Conservation (phyloP, 1,140 invertebrate species). For the Cephus cinctus region DNA sequence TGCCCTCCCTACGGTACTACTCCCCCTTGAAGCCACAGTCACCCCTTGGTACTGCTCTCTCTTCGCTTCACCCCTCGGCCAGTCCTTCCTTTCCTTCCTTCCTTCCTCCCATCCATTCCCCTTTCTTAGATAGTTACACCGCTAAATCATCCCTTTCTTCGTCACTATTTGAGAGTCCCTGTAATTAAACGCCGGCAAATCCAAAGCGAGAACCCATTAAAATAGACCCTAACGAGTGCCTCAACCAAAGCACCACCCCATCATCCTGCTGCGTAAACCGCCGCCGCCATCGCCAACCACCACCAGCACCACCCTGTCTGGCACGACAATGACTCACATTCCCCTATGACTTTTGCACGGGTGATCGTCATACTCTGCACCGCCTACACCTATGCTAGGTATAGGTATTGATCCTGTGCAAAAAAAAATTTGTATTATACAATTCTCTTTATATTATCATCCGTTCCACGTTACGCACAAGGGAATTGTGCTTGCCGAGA, state of each 20-base stretch:
- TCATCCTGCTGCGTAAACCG: too few relatives aligned
- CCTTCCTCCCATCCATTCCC: constrained; percentile 16
- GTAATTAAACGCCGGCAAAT: constrained; percentile 42
- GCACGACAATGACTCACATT: constrained; percentile 38
- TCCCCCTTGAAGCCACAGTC: too few relatives aligned
- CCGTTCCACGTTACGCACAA: too few relatives aligned
- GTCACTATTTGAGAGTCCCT: constrained; percentile 15
- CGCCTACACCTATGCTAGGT: too few relatives aligned
- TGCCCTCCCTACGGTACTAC: too few relatives aligned
- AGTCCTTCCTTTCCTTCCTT: constrained; percentile 6
- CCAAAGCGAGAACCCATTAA: constrained; percentile 37
- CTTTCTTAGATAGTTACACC: too few relatives aligned
- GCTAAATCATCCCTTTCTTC: too few relatives aligned
- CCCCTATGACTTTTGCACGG: constrained; percentile 31
- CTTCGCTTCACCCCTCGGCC: constrained; percentile 20
- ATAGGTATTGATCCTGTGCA: too few relatives aligned
- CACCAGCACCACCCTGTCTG: constrained; percentile 31
- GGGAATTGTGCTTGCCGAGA: too few relatives aligned
- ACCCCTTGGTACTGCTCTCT: constrained; percentile 15
- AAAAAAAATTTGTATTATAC: too few relatives aligned
- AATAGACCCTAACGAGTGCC: constrained; percentile 37
- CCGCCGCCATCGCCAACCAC: not conserved
- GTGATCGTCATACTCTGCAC: too few relatives aligned
- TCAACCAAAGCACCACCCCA: constrained; percentile 24
- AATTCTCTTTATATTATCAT: too few relatives aligned